Conservation (phyloP, 2,113 vertebrate genomes). For the Lichenostomus cassidix region DNA sequence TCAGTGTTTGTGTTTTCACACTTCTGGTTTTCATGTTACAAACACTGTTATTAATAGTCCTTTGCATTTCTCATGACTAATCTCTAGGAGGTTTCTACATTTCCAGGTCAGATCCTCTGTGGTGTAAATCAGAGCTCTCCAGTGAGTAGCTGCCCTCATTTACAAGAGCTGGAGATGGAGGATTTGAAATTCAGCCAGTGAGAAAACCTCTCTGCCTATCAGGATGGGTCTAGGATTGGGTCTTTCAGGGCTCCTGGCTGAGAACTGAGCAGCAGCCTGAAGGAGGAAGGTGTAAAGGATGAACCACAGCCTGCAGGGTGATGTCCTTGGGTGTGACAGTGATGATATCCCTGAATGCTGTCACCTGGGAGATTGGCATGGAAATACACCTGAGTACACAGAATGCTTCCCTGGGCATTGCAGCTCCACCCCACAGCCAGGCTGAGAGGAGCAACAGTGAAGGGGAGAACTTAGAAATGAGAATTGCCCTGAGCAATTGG, state of each 20-base stretch:
- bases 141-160: conserved; percentile 1
- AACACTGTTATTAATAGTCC: background rate
- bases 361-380: background rate
- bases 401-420: background rate
- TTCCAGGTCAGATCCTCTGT: conserved; percentile 28
- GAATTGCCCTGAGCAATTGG: background rate
- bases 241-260: background rate
- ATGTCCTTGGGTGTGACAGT: background rate
- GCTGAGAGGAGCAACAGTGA: background rate
- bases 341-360: background rate
- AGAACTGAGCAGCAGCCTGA: background rate
- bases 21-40: background rate
- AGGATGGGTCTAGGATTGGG: background rate
- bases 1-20: background rate
- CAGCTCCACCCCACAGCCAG: background rate
- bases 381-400: background rate
- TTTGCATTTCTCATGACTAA: background rate
- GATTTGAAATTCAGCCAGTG: background rate
- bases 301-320: background rate
- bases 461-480: background rate
- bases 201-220: background rate
- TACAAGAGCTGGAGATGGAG: background rate
- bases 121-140: conserved; percentile 26
- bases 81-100: background rate
- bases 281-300: background rate